Conservation (phyloP, 2,888 invertebrate species). For the Drosophila incognita region DNA sequence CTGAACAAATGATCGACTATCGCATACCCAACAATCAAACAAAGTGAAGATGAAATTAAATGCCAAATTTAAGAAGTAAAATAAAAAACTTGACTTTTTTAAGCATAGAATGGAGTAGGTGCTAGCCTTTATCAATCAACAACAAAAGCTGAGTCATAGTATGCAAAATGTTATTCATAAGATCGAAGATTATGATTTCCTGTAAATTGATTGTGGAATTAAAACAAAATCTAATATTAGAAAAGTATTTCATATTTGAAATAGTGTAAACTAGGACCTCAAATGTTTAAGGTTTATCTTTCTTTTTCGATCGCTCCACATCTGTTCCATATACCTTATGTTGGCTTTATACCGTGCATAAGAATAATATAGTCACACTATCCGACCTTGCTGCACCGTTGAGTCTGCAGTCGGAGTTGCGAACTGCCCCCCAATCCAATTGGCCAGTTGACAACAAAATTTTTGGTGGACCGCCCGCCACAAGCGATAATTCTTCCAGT, state of each 20-base stretch:
- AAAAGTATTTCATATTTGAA: background rate
- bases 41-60: background rate
- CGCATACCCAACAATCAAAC: slow-evolving; percentile 16
- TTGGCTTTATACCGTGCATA: slow-evolving; percentile 14
- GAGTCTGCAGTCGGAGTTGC: slow-evolving; percentile 19
- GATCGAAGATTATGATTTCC: background rate
- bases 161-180: background rate
- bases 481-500: slow-evolving; percentile 84
- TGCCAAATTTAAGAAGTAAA: background rate
- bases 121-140: background rate
- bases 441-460: slow-evolving; percentile 83
- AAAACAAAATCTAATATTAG: background rate
- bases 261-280: background rate
- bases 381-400: slow-evolving; percentile 56
- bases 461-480: slow-evolving; percentile 81
- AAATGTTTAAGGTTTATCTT: background rate
- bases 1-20: background rate
- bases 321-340: slow-evolving; percentile 40
- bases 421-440: slow-evolving; percentile 50
- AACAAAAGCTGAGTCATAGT: background rate
- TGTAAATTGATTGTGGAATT: background rate
- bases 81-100: background rate
- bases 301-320: background rate
- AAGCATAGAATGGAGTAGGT: rapidly evolving
- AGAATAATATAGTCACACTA: slow-evolving; percentile 69